A percentile compares a stretch with the other conserved stretches of the same genome.
phyloP scores from a whole-genome alignment of 92 coral and sea anemone species.

The Ricordea florida region DNA sequence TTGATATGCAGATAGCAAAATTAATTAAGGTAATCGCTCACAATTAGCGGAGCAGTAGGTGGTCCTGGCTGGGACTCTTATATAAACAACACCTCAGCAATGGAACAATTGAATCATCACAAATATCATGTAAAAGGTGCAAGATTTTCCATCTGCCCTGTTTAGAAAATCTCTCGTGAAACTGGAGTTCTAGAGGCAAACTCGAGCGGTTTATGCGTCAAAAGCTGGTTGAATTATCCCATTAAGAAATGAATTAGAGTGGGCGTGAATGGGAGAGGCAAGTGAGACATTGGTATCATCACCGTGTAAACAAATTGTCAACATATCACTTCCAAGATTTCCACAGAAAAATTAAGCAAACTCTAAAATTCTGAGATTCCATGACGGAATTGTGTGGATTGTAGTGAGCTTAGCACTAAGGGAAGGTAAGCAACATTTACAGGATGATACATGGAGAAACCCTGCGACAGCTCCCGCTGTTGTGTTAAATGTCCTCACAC shows the following conservation, averaged over 20 bases:
- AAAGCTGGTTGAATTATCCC: conserved; percentile 53
- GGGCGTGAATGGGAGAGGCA: conserved; percentile 69
- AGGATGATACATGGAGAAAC: background rate
- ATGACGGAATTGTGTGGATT: too few relatives aligned
- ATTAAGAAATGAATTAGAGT: conserved; percentile 60
- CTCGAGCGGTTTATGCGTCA: conserved; percentile 10
- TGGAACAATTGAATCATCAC: conserved; percentile 31
- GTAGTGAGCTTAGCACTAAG: background rate
- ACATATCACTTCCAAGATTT: conserved; percentile 52
- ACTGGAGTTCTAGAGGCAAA: background rate
- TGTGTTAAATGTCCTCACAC: too few relatives aligned
- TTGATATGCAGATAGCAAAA: conserved; percentile 70
- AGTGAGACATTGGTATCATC: conserved; percentile 62
- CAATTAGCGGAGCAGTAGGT: conserved; percentile 80
- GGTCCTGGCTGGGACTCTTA: conserved; percentile 81
- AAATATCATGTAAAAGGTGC: too few relatives aligned
- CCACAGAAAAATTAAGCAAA: background rate
- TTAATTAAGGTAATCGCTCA: conserved; percentile 82
- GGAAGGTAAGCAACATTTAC: background rate
- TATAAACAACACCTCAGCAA: conserved; percentile 54
- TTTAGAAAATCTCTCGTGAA: background rate
- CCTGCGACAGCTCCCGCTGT: background rate
- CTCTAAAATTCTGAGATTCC: too few relatives aligned
- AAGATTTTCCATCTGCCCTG: background rate
- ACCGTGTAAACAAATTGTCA: conserved; percentile 84